Percentiles rank a stretch among this genome's conserved stretches.
phyloP scores from a whole-genome alignment of 2,888 invertebrate genomes.

The Limnephilus rhombicus region DNA sequence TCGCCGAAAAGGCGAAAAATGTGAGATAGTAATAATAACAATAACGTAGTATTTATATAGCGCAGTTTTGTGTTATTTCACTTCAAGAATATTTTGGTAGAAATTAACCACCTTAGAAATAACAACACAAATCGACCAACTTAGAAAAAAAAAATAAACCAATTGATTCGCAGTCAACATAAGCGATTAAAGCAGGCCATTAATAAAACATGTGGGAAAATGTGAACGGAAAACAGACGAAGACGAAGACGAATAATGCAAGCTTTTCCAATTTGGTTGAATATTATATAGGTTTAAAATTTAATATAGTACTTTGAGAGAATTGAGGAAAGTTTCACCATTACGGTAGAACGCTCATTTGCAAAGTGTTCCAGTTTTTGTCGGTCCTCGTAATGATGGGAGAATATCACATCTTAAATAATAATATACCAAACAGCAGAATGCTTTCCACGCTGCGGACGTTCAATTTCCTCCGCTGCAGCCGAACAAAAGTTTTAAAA shows the following conservation, averaged over 20 bases:
- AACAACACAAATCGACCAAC: too few species aligned
- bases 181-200: too few species aligned
- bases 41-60: too few species aligned
- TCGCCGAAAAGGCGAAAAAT: too few species aligned
- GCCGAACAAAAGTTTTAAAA: conserved; percentile 45
- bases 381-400: background rate
- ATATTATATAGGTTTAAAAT: background rate
- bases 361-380: background rate
- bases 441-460: conserved; percentile 21
- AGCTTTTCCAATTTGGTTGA: background rate
- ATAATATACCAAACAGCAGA: background rate
- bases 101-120: too few species aligned
- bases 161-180: too few species aligned
- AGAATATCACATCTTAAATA: background rate
- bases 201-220: too few species aligned
- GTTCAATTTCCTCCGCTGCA: conserved; percentile 34
- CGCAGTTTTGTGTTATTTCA: too few species aligned
- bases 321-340: background rate
- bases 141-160: too few species aligned
- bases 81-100: too few species aligned
- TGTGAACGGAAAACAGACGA: too few species aligned
- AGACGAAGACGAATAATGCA: background rate
- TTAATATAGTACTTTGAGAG: background rate
- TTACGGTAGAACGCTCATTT: background rate
- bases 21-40: too few species aligned